Conservation (phyloP, 2,113 vertebrate genomes). For the Apeltes quadracus region DNA sequence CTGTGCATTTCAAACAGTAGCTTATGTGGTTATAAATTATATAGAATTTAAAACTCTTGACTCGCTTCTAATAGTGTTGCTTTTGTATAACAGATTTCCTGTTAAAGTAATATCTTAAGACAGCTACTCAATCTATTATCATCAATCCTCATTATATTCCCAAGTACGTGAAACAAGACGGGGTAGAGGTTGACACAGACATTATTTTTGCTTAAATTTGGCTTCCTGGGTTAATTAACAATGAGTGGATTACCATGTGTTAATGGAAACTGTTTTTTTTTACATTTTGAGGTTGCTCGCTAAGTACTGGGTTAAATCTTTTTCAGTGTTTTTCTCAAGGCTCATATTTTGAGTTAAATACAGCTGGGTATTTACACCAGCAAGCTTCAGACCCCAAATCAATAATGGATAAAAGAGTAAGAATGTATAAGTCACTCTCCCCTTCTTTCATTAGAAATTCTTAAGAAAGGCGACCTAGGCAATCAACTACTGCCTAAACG, state of each 20-base stretch:
- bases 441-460: conserved; percentile 36
- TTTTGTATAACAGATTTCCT: not conserved
- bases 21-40: not conserved
- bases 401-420: conserved; percentile 57
- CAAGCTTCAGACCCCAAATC: conserved; percentile 59
- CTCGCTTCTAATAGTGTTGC: not conserved
- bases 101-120: not conserved
- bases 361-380: conserved; percentile 48
- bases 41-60: not conserved
- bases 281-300: conserved; percentile 19
- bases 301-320: conserved; percentile 25
- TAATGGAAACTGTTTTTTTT: conserved; percentile 42
- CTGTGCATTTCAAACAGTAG: not conserved
- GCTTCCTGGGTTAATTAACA: conserved; percentile 37
- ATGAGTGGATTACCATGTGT: conserved; percentile 38
- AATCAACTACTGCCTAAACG: conserved; percentile 42
- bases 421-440: conserved; percentile 38
- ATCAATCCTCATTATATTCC: not conserved
- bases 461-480: conserved; percentile 29
- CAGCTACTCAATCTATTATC: not conserved
- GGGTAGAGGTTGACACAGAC: conserved; percentile 8
- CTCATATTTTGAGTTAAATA: conserved; percentile 55
- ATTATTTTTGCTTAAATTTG: conserved; percentile 22
- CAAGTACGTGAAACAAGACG: conserved; percentile 8
- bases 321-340: conserved; percentile 26